phyloP scores from a whole-genome alignment of 2,888 invertebrate genomes.

The Zaprionus obscuricornis region DNA sequence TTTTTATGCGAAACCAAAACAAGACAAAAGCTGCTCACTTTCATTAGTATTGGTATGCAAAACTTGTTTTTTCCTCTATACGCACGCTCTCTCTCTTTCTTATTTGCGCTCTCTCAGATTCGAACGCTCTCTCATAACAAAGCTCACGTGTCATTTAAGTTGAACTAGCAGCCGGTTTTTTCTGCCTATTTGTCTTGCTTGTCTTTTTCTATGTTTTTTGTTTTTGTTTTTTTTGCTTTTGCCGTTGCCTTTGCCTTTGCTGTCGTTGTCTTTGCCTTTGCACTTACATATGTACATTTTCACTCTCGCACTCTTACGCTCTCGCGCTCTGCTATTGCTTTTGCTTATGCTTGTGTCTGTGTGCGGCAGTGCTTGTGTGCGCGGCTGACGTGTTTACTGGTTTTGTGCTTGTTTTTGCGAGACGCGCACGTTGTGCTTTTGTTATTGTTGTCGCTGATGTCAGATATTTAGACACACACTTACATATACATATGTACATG shows the following conservation, averaged over 20 bases:
- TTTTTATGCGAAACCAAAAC: conserved; percentile 42
- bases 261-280: background rate
- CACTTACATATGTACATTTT: too few species aligned
- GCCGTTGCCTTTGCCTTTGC: too few species aligned
- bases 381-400: conserved; percentile 71
- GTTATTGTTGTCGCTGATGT: conserved; percentile 76
- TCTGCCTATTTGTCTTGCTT: background rate
- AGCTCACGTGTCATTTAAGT: conserved; percentile 55
- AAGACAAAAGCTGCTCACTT: conserved; percentile 40
- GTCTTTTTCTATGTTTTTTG: conserved; percentile 12
- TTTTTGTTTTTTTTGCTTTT: too few species aligned
- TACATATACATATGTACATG: conserved; percentile 5
- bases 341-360: background rate
- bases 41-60: conserved; percentile 46
- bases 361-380: conserved; percentile 4
- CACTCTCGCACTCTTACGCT: conserved; percentile 3
- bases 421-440: conserved; percentile 69
- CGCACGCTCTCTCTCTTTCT: conserved; percentile 30
- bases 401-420: conserved; percentile 52
- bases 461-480: conserved; percentile 47
- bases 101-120: conserved; percentile 1
- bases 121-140: conserved; percentile 25
- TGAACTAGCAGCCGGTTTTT: conserved; percentile 61
- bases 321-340: conserved; percentile 4
- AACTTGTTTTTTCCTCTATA: conserved; percentile 50